Conservation (phyloP, 2,113 vertebrate species). For the Laticauda laticaudata region DNA sequence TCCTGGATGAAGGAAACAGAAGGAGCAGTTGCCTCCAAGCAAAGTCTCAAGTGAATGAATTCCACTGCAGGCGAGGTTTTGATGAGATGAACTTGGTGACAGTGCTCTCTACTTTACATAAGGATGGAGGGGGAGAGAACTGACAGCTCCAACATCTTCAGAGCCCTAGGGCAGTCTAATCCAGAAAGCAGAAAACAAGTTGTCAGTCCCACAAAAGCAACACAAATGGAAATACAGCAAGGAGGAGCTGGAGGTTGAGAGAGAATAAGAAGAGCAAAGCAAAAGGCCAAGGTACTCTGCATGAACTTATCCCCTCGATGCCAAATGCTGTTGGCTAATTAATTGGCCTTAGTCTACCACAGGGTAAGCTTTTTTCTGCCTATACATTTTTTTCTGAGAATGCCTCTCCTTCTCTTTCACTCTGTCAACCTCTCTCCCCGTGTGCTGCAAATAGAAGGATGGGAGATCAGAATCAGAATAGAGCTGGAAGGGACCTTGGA, state of each 20-base stretch:
- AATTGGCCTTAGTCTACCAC: slow-evolving; percentile 40
- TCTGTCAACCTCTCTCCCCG: not conserved
- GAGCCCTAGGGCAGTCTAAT: slow-evolving; percentile 57
- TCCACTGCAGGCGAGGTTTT: slow-evolving; percentile 66
- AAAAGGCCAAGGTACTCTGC: slow-evolving; percentile 43
- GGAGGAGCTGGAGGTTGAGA: not conserved
- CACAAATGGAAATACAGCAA: not conserved
- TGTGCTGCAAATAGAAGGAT: not conserved
- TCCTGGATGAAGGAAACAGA: slow-evolving; percentile 51
- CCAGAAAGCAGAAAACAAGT: slow-evolving; percentile 61
- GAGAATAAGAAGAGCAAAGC: not conserved
- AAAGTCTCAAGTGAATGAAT: slow-evolving; percentile 62
- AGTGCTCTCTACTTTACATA: slow-evolving; percentile 51
- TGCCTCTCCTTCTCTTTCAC: not conserved
- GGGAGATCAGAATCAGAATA: not conserved
- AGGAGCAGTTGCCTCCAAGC: slow-evolving; percentile 56
- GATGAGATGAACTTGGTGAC: slow-evolving; percentile 65
- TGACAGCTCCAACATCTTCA: slow-evolving; percentile 52
- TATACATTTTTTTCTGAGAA: slow-evolving; percentile 33
- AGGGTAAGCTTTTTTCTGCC: slow-evolving; percentile 47
- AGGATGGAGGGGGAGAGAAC: slow-evolving; percentile 34
- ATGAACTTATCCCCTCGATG: slow-evolving; percentile 28
- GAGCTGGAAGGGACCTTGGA: no score
- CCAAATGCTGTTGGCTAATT: slow-evolving; percentile 28
- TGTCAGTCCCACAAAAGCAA: slow-evolving; percentile 52